Evolutionary conservation across 2,888 invertebrate genomes (phyloP).

Genomic region (Pseudococcus viburni): DNA sequence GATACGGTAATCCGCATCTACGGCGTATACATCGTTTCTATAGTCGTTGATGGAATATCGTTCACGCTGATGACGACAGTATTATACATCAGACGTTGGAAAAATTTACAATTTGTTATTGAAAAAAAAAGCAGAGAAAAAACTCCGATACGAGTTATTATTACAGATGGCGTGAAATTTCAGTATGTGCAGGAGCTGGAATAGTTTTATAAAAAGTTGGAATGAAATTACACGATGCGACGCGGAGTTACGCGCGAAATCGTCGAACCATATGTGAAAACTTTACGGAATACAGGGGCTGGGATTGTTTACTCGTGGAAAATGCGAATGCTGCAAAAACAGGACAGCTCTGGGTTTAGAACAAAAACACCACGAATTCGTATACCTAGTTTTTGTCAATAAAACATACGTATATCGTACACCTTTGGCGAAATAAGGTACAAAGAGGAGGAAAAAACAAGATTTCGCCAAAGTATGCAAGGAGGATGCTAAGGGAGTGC

Average conservation of each 20-base stretch:
- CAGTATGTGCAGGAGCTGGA: not conserved
- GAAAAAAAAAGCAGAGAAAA: not conserved
- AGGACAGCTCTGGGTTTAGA: not conserved
- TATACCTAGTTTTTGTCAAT: not conserved
- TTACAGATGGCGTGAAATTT: not conserved
- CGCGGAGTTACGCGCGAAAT: not conserved
- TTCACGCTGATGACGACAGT: not conserved
- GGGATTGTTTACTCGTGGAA: not conserved
- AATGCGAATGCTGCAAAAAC: too few species aligned
- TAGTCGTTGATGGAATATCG: conserved; percentile 22
- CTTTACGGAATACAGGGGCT: not conserved
- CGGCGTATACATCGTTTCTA: not conserved
- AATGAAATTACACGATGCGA: not conserved
- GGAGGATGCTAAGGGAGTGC: not conserved
- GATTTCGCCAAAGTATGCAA: too few species aligned
- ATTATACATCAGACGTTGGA: not conserved
- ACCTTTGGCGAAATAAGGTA: too few species aligned
- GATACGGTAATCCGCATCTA: not conserved
- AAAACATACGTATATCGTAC: not conserved
- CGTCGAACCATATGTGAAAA: not conserved
- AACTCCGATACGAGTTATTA: not conserved
- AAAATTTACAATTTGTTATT: not conserved
- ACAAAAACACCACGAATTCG: not conserved
- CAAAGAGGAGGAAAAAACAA: too few species aligned
- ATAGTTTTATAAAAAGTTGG: not conserved